These are phyloP conservation scores for Trichoplusia ni DNA, from an alignment of 1,140 invertebrate species.

Conservation along the genomic window DNA sequence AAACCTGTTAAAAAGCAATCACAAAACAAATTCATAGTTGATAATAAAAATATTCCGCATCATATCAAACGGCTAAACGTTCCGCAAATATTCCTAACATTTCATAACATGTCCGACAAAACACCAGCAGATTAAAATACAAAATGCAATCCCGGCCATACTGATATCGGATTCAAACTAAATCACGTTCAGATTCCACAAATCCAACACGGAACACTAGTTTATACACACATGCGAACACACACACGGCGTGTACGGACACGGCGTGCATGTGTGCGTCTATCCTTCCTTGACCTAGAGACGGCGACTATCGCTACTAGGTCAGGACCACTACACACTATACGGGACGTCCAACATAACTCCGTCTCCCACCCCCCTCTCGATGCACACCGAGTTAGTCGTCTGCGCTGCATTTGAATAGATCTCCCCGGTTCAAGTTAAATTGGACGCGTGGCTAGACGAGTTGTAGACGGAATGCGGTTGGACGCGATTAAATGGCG, in stretches of 20 bases:
- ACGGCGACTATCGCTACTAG: slow-evolving; percentile 72
- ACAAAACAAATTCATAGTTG: too few species aligned
- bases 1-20: too few species aligned
- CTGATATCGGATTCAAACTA: slow-evolving; percentile 7
- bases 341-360: slow-evolving; percentile 51
- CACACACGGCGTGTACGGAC: background rate
- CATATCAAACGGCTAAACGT: background rate
- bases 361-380: slow-evolving; percentile 40
- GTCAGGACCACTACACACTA: slow-evolving; percentile 77
- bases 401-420: slow-evolving; percentile 48
- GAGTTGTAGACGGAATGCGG: slow-evolving; percentile 64
- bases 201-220: background rate
- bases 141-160: slow-evolving; percentile 17
- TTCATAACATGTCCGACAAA: slow-evolving; percentile 17
- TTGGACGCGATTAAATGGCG: slow-evolving; percentile 28
- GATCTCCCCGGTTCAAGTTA: slow-evolving; percentile 43
- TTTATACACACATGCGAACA: slow-evolving; percentile 6
- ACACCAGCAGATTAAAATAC: slow-evolving; percentile 46
- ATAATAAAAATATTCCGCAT: too few species aligned
- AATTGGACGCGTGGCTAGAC: slow-evolving; percentile 69
- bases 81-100: background rate
- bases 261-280: slow-evolving; percentile 61
- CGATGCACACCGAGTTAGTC: slow-evolving; percentile 17
- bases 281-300: slow-evolving; percentile 79
- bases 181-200: slow-evolving; percentile 1